Conservation (phyloP, 2,888 invertebrate genomes). For the Limnephilus rhombicus region DNA sequence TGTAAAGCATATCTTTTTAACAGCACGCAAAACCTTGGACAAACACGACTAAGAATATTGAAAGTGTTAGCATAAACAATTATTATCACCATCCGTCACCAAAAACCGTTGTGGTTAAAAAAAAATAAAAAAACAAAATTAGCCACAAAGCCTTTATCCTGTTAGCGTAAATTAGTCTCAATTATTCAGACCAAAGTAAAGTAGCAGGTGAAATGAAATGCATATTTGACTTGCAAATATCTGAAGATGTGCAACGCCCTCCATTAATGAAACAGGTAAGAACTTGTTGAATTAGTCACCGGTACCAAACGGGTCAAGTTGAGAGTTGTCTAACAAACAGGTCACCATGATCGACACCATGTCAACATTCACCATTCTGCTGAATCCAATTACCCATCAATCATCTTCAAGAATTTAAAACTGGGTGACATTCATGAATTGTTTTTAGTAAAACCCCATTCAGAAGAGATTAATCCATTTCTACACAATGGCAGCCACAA, state of each 20-base stretch:
- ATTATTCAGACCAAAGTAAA: background rate
- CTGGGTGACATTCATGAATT: background rate
- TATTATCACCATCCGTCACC: background rate
- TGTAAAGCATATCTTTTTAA: background rate
- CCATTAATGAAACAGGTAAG: background rate
- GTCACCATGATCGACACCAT: too few species aligned
- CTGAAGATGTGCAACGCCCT: background rate
- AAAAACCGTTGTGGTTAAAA: background rate
- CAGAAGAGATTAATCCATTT: background rate
- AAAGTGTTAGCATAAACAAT: background rate
- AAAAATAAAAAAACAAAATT: background rate
- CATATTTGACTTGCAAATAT: background rate
- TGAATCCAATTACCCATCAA: background rate
- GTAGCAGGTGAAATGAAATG: background rate
- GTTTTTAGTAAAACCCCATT: background rate
- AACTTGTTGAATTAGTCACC: slow-evolving; percentile 7
- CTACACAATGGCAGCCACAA: background rate
- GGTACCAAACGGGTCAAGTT: background rate
- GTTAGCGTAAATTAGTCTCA: background rate
- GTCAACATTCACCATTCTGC: background rate
- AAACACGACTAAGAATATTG: background rate
- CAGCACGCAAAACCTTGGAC: background rate
- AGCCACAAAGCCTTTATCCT: background rate
- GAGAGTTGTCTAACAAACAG: background rate
- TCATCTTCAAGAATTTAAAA: background rate